Evolutionary conservation across 2,113 vertebrate genomes (phyloP).

Genomic region (Bungarus multicinctus): DNA sequence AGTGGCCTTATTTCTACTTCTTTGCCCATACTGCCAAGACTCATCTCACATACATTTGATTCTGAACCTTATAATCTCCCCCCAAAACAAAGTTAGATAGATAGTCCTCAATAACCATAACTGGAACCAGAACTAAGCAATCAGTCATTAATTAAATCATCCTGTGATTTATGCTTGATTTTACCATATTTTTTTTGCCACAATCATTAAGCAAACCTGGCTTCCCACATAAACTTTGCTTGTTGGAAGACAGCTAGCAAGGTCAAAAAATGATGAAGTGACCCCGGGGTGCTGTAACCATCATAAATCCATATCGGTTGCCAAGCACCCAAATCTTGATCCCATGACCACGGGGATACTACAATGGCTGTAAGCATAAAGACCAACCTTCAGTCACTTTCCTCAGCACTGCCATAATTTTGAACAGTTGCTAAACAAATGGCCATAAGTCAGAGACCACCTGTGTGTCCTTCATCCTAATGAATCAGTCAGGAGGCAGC

Average conservation of each 20-base stretch:
- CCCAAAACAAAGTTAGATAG: neutral
- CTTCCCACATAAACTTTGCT: too few relatives aligned
- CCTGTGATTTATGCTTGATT: too few relatives aligned
- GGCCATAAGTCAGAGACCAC: neutral
- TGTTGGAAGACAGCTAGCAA: too few relatives aligned
- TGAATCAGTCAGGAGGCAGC: neutral
- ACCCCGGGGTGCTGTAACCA: too few relatives aligned
- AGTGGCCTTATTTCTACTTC: neutral
- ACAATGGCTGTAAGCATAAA: too few relatives aligned
- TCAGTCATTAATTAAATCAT: neutral
- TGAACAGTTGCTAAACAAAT: neutral
- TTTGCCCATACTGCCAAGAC: neutral
- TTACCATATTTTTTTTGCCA: too few relatives aligned
- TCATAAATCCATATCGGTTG: too few relatives aligned
- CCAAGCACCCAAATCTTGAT: too few relatives aligned
- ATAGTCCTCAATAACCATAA: neutral
- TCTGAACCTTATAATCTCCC: neutral
- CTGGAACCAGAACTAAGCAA: neutral
- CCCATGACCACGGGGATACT: too few relatives aligned
- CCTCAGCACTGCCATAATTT: neutral
- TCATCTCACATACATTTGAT: neutral
- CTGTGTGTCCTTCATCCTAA: neutral
- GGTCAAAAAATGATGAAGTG: too few relatives aligned
- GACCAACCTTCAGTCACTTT: neutral
- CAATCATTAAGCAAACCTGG: too few relatives aligned